A percentile compares a stretch with the other conserved stretches of the same genome.
Conservation (phyloP, 2,888 invertebrate species). For the Seira ritae region DNA sequence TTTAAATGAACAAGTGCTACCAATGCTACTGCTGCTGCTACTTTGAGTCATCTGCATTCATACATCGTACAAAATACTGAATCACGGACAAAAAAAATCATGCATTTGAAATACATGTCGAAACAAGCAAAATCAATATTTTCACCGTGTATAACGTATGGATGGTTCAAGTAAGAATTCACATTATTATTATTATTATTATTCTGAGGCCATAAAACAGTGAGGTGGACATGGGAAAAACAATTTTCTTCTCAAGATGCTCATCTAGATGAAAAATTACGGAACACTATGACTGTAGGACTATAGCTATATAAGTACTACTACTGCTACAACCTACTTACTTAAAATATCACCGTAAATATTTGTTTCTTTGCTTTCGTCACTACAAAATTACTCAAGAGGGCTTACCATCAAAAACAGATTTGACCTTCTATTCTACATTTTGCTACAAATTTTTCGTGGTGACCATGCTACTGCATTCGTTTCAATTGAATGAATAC, state of each 20-base stretch:
- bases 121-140: neutral
- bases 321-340: neutral
- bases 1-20: constrained; percentile 28
- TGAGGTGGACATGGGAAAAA: constrained; percentile 44
- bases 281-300: constrained; percentile 40
- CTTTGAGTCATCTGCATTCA: constrained; percentile 34
- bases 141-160: neutral
- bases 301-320: neutral
- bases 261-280: constrained; percentile 50
- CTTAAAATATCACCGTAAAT: neutral
- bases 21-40: neutral
- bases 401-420: too few relatives aligned
- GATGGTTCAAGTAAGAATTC: too few relatives aligned
- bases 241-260: constrained; percentile 41
- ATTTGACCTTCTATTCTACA: too few relatives aligned
- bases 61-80: constrained; percentile 40
- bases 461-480: too few relatives aligned
- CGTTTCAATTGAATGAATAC: too few relatives aligned
- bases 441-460: too few relatives aligned
- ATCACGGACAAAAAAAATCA: neutral
- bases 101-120: neutral
- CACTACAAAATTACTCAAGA: too few relatives aligned
- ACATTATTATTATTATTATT: neutral
- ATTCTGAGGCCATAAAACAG: neutral
- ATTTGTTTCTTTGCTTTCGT: neutral